These are phyloP conservation scores for Plagodis pulveraria DNA, from an alignment of 2,888 invertebrate species.

Conservation along the genomic window DNA sequence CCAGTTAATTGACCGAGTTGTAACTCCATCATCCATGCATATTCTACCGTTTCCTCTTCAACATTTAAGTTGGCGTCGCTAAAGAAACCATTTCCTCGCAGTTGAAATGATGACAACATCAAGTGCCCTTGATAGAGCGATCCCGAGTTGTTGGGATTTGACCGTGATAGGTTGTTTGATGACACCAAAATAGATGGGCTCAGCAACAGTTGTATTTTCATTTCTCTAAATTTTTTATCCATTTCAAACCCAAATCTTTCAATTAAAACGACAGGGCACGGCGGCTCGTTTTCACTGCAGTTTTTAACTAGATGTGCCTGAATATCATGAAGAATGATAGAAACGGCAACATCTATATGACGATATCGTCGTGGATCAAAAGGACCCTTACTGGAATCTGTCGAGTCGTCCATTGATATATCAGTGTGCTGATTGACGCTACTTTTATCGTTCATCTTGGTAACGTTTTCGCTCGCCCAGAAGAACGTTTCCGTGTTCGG, in stretches of 20 bases:
- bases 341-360: constrained; percentile 95
- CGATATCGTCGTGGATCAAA: constrained; percentile 96
- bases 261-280: constrained; percentile 94
- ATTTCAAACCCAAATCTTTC: constrained; percentile 98
- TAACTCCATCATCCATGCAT: constrained; percentile 98
- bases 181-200: constrained; percentile 95
- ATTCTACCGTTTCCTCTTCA: constrained; percentile 98
- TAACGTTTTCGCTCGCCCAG: constrained; percentile 70
- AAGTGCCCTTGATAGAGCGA: constrained; percentile 92
- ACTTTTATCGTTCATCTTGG: constrained; percentile 70
- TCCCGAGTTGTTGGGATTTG: constrained; percentile 76
- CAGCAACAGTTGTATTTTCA: constrained; percentile 94
- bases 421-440: constrained; percentile 80
- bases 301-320: constrained; percentile 97
- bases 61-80: constrained; percentile 95
- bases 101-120: constrained; percentile 93
- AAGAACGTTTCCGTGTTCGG: constrained; percentile 73
- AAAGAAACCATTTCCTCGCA: constrained; percentile 98
- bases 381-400: constrained; percentile 84
- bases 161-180: constrained; percentile 89
- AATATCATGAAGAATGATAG: constrained; percentile 97
- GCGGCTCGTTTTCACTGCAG: constrained; percentile 95
- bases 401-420: constrained; percentile 87
- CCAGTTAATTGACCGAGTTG: constrained; percentile 97
- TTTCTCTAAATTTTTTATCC: constrained; percentile 97